These are phyloP conservation scores for Scartelaos histophorus DNA, from an alignment of 2,113 vertebrate genomes.

Conservation along the genomic window DNA sequence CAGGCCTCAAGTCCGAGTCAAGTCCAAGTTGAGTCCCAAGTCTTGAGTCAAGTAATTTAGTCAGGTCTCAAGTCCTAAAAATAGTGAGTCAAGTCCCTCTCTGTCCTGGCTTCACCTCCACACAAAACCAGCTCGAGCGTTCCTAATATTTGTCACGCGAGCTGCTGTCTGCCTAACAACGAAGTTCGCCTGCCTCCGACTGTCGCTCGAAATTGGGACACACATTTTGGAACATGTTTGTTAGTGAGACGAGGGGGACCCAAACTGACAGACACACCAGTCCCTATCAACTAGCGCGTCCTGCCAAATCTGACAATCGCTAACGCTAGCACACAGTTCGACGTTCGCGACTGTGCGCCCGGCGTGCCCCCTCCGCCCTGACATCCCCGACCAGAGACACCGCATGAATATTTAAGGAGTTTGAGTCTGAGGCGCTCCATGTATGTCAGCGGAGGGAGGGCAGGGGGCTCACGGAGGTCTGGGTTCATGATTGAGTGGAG, in stretches of 20 bases:
- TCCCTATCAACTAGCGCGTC: background rate
- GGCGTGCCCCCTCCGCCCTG: background rate
- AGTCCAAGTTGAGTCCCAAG: no score
- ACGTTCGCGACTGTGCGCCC: background rate
- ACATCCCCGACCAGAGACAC: constrained; percentile 31
- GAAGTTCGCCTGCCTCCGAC: background rate
- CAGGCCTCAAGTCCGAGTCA: no score
- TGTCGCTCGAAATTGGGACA: background rate
- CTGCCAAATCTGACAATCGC: background rate
- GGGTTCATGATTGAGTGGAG: constrained; percentile 51
- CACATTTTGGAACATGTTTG: constrained; percentile 1
- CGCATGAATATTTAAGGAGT: constrained; percentile 77
- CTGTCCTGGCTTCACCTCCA: background rate
- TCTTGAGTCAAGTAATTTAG: no score
- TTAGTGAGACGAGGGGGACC: background rate
- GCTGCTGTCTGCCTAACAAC: background rate
- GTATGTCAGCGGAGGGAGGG: constrained; percentile 66
- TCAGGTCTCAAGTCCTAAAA: no score
- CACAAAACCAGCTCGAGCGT: background rate
- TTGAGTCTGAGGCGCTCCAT: constrained; percentile 72
- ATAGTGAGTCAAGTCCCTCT: no score
- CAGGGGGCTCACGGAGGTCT: constrained; percentile 61
- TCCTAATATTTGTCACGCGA: background rate
- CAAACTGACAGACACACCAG: background rate
- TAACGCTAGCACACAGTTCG: constrained; percentile 9